Conservation (phyloP, 2,888 invertebrate species). For the Nomada lathburiana region DNA sequence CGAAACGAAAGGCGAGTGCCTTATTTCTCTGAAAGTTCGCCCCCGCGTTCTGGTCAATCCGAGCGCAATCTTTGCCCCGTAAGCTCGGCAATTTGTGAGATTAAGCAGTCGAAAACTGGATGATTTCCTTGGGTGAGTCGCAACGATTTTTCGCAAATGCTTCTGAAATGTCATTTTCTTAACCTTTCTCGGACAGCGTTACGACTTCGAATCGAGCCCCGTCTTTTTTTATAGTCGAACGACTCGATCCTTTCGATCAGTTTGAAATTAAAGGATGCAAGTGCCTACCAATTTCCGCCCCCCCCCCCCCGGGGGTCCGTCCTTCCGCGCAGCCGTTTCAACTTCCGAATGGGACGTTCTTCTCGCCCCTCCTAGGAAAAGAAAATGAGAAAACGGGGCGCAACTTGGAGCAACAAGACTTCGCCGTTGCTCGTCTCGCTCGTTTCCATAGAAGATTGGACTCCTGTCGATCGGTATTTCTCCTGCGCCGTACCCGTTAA, state of each 20-base stretch:
- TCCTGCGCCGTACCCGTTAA: background rate
- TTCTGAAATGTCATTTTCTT: background rate
- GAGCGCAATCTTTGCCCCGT: background rate
- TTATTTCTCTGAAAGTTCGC: background rate
- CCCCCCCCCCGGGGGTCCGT: slow-evolving; percentile 19
- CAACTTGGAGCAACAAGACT: slow-evolving; percentile 5
- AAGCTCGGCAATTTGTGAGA: background rate
- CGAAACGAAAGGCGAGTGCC: slow-evolving; percentile 35
- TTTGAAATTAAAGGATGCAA: slow-evolving; percentile 58
- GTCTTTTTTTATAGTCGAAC: slow-evolving; percentile 12
- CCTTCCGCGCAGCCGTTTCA: slow-evolving; percentile 60
- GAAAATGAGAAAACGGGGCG: background rate
- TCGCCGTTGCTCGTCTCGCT: background rate
- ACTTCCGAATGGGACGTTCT: slow-evolving; percentile 52
- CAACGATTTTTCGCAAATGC: background rate
- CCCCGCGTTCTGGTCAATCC: slow-evolving; percentile 1
- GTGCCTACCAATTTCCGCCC: slow-evolving; percentile 62
- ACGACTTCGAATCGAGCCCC: slow-evolving; percentile 18
- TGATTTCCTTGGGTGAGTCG: background rate
- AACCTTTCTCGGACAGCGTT: background rate
- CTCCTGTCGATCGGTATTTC: slow-evolving; percentile 14
- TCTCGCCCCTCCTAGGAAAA: slow-evolving; percentile 11
- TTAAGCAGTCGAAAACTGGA: background rate
- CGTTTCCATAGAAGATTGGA: background rate
- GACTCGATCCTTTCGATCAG: slow-evolving; percentile 39